A percentile compares a stretch with the other conserved stretches of the same genome.
phyloP scores from a whole-genome alignment of 2,797 vertebrate species.

The Hippoglossus hippoglossus region DNA sequence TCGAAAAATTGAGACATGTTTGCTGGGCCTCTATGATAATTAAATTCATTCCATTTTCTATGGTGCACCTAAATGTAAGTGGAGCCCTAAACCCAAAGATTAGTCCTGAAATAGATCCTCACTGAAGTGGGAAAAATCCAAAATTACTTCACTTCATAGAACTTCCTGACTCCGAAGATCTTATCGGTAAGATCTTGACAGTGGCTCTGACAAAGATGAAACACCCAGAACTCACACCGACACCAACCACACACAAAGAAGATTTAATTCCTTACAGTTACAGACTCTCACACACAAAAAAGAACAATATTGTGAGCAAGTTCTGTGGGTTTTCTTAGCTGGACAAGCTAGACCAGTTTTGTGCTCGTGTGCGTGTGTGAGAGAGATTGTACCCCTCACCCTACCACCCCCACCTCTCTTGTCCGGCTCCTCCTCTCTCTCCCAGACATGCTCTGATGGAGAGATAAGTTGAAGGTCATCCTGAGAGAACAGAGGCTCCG shows the following conservation, averaged over 20 bases:
- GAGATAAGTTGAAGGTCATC: constrained; percentile 87
- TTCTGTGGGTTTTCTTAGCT: constrained; percentile 39
- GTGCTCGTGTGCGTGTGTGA: constrained; percentile 1
- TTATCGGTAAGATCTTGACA: constrained; percentile 33
- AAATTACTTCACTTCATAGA: constrained; percentile 48
- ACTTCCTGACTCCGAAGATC: constrained; percentile 24
- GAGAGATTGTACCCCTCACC: constrained; percentile 28
- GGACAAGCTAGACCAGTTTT: constrained; percentile 56
- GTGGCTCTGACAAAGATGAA: constrained; percentile 22
- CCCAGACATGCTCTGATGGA: constrained; percentile 82
- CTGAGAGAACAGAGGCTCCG: constrained; percentile 80
- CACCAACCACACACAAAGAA: constrained; percentile 34
- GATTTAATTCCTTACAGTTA: constrained; percentile 31
- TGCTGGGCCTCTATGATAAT: constrained; percentile 7
- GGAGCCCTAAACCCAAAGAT: not conserved
- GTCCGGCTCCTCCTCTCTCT: constrained; percentile 46
- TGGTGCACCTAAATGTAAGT: constrained; percentile 20
- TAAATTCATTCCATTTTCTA: constrained; percentile 12
- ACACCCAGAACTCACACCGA: constrained; percentile 31
- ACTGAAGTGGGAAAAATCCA: constrained; percentile 9
- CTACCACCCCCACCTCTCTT: constrained; percentile 8
- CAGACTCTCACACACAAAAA: constrained; percentile 32
- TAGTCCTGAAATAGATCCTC: constrained; percentile 25
- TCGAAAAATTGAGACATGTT: not conserved
- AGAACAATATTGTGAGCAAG: constrained; percentile 35